phyloP scores from a whole-genome alignment of 1,140 invertebrate species.

The Drosophila melanogaster region Release_6_plus_ISO1_MT NT_033777.3:19412501-19413000 shows the following conservation, averaged over 20 bases:
- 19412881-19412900: slow-evolving; percentile 19
- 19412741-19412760: slow-evolving; percentile 84
- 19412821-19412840: slow-evolving; percentile 5
- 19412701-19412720: slow-evolving; percentile 84
- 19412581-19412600: slow-evolving; percentile 36
- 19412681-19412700: slow-evolving; percentile 80
- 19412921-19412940: slow-evolving; percentile 15
- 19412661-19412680: slow-evolving; percentile 70
- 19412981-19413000: slow-evolving; percentile 47
- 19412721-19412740: slow-evolving; percentile 84
- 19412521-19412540: slow-evolving; percentile 31
- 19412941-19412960: slow-evolving; percentile 9
- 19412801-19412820: slow-evolving; percentile 12
- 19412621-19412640: slow-evolving; percentile 26
- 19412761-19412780: slow-evolving; percentile 78
- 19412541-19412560: slow-evolving; percentile 17
- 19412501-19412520: slow-evolving; percentile 44
- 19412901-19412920: slow-evolving; percentile 16
- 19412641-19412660: slow-evolving; percentile 23
- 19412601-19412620: slow-evolving; percentile 23
- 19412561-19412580: not conserved
- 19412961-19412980: slow-evolving; percentile 45
- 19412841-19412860: slow-evolving; percentile 16
- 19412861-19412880: slow-evolving; percentile 38
- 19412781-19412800: slow-evolving; percentile 7